These are phyloP conservation scores for Kuschelorhynchus macadamiae DNA, from an alignment of 2,888 invertebrate species.

Conservation along the genomic window DNA sequence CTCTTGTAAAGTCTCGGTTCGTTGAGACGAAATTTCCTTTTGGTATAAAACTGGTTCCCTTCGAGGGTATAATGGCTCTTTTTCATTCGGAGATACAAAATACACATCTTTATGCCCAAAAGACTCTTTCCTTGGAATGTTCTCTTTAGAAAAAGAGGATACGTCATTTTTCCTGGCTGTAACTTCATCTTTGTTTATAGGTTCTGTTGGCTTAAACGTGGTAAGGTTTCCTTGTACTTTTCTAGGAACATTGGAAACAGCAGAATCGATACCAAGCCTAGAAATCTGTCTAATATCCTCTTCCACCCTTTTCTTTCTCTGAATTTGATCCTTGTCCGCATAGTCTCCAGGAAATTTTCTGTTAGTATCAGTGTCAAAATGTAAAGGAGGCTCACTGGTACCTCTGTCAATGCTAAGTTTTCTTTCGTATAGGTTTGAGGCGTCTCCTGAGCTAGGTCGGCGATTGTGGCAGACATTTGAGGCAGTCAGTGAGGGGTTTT, in stretches of 20 bases:
- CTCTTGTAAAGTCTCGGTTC: conserved; percentile 14
- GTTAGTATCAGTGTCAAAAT: background rate
- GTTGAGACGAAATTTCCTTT: conserved; percentile 11
- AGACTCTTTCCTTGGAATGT: conserved; percentile 1
- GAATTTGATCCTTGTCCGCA: background rate
- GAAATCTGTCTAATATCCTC: no score
- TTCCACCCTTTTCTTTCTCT: no score
- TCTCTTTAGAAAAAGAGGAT: conserved; percentile 1
- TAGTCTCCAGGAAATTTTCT: background rate
- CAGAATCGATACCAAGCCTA: background rate
- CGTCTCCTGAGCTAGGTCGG: background rate
- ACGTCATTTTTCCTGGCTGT: background rate
- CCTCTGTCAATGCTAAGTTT: conserved; percentile 6
- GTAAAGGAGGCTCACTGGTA: no score
- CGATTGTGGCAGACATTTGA: background rate
- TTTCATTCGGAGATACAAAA: conserved; percentile 22
- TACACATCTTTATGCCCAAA: conserved; percentile 15
- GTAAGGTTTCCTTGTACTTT: background rate
- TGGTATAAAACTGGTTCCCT: conserved; percentile 10
- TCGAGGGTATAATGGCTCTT: conserved; percentile 38
- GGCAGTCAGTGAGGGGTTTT: background rate
- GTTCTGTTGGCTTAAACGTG: conserved; percentile 3
- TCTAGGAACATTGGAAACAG: background rate
- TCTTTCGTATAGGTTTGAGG: conserved; percentile 3
- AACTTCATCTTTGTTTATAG: no score